A percentile compares a stretch with the other conserved stretches of the same genome.
Evolutionary conservation across 2,888 invertebrate genomes (phyloP).

Genomic region (Scaptomyza reducta): DNA sequence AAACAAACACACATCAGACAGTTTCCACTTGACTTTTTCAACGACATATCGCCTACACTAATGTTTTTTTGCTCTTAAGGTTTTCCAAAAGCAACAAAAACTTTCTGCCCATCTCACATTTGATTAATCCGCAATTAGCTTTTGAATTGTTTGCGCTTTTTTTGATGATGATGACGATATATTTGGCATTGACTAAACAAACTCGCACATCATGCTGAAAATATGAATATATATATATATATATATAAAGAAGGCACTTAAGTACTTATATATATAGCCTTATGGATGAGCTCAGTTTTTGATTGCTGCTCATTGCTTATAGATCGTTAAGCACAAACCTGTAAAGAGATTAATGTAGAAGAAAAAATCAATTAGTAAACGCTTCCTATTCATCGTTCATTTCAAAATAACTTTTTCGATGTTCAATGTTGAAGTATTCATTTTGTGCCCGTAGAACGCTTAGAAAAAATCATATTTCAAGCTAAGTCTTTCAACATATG

Average conservation of each 20-base stretch:
- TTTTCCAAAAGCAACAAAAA: constrained; percentile 9
- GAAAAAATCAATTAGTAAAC: not conserved
- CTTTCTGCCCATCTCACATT: constrained; percentile 44
- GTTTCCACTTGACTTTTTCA: constrained; percentile 55
- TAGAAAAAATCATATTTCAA: too few relatives aligned
- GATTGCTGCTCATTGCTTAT: constrained; percentile 22
- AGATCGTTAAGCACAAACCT: constrained; percentile 22
- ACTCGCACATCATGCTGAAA: constrained; percentile 37
- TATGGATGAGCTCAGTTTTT: constrained; percentile 46
- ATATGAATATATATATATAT: constrained; percentile 36
- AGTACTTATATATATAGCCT: constrained; percentile 14
- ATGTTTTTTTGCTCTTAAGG: constrained; percentile 25
- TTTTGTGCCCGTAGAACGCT: too few relatives aligned
- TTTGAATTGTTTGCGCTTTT: constrained; percentile 25
- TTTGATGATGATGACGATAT: constrained; percentile 14
- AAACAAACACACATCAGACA: not conserved
- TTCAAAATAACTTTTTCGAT: not conserved
- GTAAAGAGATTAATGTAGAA: constrained; percentile 1
- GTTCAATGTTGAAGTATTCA: too few relatives aligned
- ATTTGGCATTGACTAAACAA: constrained; percentile 11
- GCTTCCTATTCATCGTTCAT: not conserved
- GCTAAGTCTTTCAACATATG: not conserved
- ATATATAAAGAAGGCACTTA: constrained; percentile 39
- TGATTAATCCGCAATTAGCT: constrained; percentile 55
- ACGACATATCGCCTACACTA: constrained; percentile 34